Base-by-base conservation (phyloP, 2,888 invertebrate species). In the Hoplodrina ambigua region DNA sequence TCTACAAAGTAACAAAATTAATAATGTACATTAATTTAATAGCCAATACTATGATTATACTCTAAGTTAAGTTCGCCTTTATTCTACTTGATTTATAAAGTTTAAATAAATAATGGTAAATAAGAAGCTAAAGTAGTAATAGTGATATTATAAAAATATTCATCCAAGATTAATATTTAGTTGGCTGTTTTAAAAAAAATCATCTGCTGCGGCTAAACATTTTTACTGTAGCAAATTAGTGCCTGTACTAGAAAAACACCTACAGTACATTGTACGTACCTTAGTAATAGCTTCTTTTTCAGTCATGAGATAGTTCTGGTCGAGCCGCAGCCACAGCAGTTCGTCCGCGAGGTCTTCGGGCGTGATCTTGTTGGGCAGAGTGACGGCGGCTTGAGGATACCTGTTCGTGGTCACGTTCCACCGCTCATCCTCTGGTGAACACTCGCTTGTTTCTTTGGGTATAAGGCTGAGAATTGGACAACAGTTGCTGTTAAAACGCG, bases 271-370 rank as follows among this genome's bases (percentile, higher is more conserved):
- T 46, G 17, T 4, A 4, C 2, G 0, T 65, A 78, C 78, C 76
- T 83, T 78, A 66, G 67, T 78, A 20, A 78, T 81, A 57, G 72
- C 72, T 77, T 84, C 86, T 77, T 81, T 72, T 49, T 84, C 83
- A 69, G 66, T 76, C 86, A 93, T 89, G 17, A 96, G 89, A 84
- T 94, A 93, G 81, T 93, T 94, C 83, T 95, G 92, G 85, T 96
- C 96, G 84, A 96, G 90, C 85, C 93, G 87, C 1, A 96, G 88
- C 95, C 95, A 95, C n/a, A 95, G 87, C 78, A 94, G 89, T 77
- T 96, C 96, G 65, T 95, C 93, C 50, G 94, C 96, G 33, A 96
- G 86, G 78, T 96, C 96, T 68, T 95, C 94, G 0, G 95, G 88
- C 1, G 96, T 96, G 79, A 96, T 96, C 85, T 95, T 96, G 82